Conservation (phyloP, 2,797 vertebrate genomes). For the Sebastes glaucus region DNA sequence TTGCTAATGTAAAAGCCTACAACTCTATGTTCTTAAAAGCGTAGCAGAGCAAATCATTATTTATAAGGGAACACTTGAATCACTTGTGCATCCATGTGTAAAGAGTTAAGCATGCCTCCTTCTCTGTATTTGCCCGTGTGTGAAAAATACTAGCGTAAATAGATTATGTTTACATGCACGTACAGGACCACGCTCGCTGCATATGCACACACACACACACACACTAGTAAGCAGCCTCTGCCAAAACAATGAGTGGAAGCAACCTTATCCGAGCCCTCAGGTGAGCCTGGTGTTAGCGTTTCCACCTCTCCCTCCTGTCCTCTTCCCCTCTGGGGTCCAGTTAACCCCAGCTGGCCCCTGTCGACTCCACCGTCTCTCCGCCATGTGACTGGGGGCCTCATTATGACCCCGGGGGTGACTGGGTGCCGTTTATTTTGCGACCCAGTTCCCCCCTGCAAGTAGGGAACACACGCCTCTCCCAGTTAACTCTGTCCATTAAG, state of each 20-base stretch:
- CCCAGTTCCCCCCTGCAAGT: constrained; percentile 52
- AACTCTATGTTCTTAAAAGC: neutral
- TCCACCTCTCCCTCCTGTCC: constrained; percentile 47
- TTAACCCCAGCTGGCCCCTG: constrained; percentile 69
- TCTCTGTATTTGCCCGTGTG: neutral
- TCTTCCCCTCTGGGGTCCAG: constrained; percentile 63
- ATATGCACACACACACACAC: neutral
- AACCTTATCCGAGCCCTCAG: constrained; percentile 54
- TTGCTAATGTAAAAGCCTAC: neutral
- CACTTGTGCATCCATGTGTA: neutral
- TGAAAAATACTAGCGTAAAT: neutral
- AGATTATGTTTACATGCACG: neutral
- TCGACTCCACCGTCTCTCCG: constrained; percentile 31
- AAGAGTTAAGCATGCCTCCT: neutral
- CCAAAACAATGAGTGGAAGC: constrained; percentile 35
- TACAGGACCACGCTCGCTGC: neutral
- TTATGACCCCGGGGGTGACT: constrained; percentile 55
- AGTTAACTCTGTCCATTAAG: constrained; percentile 81
- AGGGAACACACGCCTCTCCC: constrained; percentile 46
- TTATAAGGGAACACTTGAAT: neutral
- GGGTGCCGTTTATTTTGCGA: constrained; percentile 47
- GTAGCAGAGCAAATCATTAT: neutral
- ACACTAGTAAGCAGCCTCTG: neutral
- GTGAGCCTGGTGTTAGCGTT: constrained; percentile 55
- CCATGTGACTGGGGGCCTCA: constrained; percentile 48